Percentiles rank a stretch among this genome's conserved stretches.
These are phyloP conservation scores for Campylomormyrus tamandua DNA, from an alignment of 2,113 vertebrate genomes.

Conservation along the genomic window DNA sequence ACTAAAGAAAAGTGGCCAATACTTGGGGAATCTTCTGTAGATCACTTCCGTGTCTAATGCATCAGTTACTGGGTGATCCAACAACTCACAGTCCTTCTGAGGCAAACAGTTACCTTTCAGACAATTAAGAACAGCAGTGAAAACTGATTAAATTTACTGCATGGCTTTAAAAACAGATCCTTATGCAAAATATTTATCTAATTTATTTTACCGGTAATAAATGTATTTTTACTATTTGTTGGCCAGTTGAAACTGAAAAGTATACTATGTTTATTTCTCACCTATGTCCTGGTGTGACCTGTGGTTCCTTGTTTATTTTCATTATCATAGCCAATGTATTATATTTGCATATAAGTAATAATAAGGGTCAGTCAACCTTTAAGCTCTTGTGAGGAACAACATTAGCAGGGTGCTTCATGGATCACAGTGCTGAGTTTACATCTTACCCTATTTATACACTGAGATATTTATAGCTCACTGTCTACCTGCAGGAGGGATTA, in stretches of 20 bases:
- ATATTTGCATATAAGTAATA: neutral
- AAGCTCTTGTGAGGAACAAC: constrained; percentile 45
- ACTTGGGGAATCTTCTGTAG: neutral
- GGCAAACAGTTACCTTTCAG: neutral
- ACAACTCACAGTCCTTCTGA: neutral
- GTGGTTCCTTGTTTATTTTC: neutral
- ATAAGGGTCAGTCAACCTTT: constrained; percentile 19
- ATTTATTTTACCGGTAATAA: neutral
- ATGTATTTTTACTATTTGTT: neutral
- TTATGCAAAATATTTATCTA: neutral
- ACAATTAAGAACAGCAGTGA: neutral
- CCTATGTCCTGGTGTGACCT: neutral
- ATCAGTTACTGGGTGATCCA: neutral
- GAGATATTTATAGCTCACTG: constrained; percentile 39
- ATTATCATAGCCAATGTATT: constrained; percentile 15
- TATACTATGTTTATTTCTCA: neutral
- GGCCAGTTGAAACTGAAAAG: neutral
- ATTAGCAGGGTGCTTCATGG: constrained; percentile 35
- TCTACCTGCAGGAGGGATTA: constrained; percentile 24
- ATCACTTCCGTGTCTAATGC: neutral
- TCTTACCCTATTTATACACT: constrained; percentile 42
- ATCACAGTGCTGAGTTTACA: constrained; percentile 31
- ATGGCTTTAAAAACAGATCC: neutral
- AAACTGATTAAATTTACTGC: neutral
- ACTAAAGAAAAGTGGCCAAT: neutral